Evolutionary conservation across 2,113 vertebrate species (phyloP).

Genomic region (Hippocampus comes): DNA sequence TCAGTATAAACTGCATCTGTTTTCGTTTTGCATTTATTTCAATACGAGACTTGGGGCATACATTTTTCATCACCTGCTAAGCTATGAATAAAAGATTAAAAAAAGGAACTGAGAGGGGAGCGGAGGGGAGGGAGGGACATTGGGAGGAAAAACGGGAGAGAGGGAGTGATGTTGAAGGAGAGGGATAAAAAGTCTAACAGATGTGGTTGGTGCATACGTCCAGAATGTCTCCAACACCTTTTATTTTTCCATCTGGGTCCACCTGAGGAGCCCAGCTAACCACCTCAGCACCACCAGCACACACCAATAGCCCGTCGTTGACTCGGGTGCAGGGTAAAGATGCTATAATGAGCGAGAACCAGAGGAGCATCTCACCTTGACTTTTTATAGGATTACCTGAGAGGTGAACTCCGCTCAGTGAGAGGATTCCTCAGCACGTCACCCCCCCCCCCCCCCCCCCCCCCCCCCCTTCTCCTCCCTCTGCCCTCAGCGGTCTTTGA

Average conservation of each 20-base stretch:
- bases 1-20: constrained; percentile 99
- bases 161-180: constrained; percentile 34
- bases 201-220: constrained; percentile 84
- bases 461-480: background rate
- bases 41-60: constrained; percentile 99
- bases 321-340: constrained; percentile 64
- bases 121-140: constrained; percentile 25
- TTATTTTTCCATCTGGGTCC: constrained; percentile 52
- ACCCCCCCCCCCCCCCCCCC: background rate
- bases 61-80: constrained; percentile 99
- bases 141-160: constrained; percentile 15
- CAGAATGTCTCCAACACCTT: constrained; percentile 70
- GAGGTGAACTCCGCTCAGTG: constrained; percentile 69
- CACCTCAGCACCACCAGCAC: constrained; percentile 43
- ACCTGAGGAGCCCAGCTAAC: constrained; percentile 37
- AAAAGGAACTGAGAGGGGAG: constrained; percentile 81
- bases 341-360: constrained; percentile 69
- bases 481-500: constrained; percentile 67
- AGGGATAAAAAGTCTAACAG: constrained; percentile 83
- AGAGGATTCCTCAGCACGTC: constrained; percentile 64
- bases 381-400: constrained; percentile 77
- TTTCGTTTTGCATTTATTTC: constrained; percentile 99
- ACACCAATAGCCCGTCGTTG: constrained; percentile 71
- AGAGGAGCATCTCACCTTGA: constrained; percentile 74
- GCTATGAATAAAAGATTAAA: constrained; percentile 99